Percentiles rank a stretch among this genome's conserved stretches.
Evolutionary conservation across 2,888 invertebrate species (phyloP).

Genomic region (Metalampra italica): DNA sequence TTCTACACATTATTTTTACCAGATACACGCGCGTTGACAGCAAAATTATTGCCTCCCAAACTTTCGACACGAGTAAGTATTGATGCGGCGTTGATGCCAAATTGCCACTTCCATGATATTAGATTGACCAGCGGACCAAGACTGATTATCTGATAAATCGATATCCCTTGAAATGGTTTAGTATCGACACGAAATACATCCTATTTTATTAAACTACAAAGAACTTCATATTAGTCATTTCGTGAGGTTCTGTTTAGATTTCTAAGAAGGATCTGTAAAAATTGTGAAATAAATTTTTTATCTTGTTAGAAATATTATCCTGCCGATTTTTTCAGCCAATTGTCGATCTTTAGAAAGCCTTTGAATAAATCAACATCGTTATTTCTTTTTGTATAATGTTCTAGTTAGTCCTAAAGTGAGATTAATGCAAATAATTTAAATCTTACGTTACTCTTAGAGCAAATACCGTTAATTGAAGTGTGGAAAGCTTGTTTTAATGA

Average conservation of each 20-base stretch:
- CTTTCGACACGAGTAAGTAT: not conserved
- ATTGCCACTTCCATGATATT: slow-evolving; percentile 2
- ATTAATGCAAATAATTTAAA: slow-evolving; percentile 1
- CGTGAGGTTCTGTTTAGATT: too few species aligned
- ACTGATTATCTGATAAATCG: slow-evolving; percentile 4
- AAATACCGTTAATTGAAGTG: slow-evolving; percentile 1
- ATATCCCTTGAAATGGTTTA: not conserved
- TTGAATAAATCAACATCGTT: too few species aligned
- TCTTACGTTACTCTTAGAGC: not conserved
- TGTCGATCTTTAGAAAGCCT: too few species aligned
- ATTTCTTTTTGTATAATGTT: too few species aligned
- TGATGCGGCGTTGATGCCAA: not conserved
- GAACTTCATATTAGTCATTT: too few species aligned
- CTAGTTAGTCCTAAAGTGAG: not conserved
- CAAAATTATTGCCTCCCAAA: not conserved
- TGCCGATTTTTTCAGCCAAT: too few species aligned
- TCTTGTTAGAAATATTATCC: too few species aligned
- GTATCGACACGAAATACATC: too few species aligned
- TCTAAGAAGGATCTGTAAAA: too few species aligned
- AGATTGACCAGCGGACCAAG: slow-evolving; percentile 3
- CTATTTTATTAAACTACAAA: too few species aligned
- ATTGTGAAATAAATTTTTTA: too few species aligned
- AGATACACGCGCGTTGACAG: not conserved
- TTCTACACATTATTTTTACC: too few species aligned
- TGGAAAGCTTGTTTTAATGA: not conserved